Evolutionary conservation across 2,888 invertebrate species (phyloP).

Genomic region (Thysanoteuthis rhombus): DNA sequence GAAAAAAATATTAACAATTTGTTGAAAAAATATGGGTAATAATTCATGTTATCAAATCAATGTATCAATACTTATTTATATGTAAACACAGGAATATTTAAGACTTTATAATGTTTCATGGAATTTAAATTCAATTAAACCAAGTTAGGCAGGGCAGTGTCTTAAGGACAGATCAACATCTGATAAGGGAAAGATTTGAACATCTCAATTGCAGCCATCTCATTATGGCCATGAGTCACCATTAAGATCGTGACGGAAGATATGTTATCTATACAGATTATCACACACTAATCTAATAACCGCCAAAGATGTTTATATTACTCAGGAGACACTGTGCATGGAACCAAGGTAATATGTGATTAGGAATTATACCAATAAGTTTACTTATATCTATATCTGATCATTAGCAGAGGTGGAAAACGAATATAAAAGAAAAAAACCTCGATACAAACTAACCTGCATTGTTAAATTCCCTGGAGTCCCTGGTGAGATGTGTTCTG

Average conservation of each 20-base stretch:
- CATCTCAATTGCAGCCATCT: neutral
- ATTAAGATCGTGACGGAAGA: constrained; percentile 12
- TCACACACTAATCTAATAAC: neutral
- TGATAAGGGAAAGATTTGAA: neutral
- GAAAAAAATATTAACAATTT: neutral
- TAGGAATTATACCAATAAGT: neutral
- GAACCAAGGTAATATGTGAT: neutral
- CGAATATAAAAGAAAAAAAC: neutral
- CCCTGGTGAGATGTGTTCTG: constrained; percentile 12
- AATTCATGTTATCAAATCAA: neutral
- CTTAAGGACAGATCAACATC: neutral
- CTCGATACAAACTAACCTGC: neutral
- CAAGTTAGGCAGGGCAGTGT: neutral
- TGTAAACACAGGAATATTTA: neutral
- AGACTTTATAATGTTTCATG: neutral
- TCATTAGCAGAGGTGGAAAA: neutral
- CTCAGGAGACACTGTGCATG: neutral
- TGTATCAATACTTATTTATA: neutral
- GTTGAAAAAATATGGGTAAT: neutral
- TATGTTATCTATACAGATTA: neutral
- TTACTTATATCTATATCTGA: neutral
- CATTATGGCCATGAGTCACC: neutral
- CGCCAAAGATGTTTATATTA: neutral
- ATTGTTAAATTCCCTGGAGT: neutral
- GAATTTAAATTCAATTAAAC: neutral